A percentile compares a stretch with the other conserved stretches of the same genome.
These are phyloP conservation scores for Acanthosepion lycidas DNA, from an alignment of 2,888 invertebrate genomes.

Conservation along the genomic window DNA sequence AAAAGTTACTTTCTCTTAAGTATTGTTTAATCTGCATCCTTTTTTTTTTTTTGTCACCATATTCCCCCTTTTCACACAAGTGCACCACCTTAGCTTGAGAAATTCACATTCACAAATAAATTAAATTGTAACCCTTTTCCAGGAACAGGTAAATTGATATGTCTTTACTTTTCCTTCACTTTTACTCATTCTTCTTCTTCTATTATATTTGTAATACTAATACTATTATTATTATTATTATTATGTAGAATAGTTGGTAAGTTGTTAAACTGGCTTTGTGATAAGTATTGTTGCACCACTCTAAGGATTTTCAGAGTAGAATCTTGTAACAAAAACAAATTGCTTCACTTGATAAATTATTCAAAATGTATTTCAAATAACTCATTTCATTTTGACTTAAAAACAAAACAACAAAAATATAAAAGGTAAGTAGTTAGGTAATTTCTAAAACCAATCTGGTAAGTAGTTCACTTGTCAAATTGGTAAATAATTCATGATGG, in stretches of 20 bases:
- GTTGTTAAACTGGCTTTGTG: too few relatives aligned
- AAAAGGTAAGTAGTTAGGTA: background rate
- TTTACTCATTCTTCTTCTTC: background rate
- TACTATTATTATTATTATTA: background rate
- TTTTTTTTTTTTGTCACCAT: background rate
- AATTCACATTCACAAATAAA: constrained; percentile 13
- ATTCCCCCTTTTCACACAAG: background rate
- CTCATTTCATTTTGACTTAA: background rate
- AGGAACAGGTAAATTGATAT: background rate
- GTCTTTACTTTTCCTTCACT: background rate
- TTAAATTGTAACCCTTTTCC: background rate
- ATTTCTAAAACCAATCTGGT: background rate
- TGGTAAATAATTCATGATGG: background rate
- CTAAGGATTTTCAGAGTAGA: too few relatives aligned
- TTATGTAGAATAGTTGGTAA: background rate
- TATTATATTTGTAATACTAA: background rate
- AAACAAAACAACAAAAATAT: too few relatives aligned
- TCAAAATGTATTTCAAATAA: background rate
- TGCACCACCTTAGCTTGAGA: background rate
- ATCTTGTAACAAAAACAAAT: too few relatives aligned
- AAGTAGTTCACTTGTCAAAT: background rate
- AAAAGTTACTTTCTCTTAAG: background rate
- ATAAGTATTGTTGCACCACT: too few relatives aligned
- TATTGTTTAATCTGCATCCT: background rate
- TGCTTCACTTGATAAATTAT: too few relatives aligned